Evolutionary conservation across 2,888 invertebrate genomes (phyloP), one percentile per base, ranked within the genome.

Genomic region (Lapara coniferarum): DNA sequence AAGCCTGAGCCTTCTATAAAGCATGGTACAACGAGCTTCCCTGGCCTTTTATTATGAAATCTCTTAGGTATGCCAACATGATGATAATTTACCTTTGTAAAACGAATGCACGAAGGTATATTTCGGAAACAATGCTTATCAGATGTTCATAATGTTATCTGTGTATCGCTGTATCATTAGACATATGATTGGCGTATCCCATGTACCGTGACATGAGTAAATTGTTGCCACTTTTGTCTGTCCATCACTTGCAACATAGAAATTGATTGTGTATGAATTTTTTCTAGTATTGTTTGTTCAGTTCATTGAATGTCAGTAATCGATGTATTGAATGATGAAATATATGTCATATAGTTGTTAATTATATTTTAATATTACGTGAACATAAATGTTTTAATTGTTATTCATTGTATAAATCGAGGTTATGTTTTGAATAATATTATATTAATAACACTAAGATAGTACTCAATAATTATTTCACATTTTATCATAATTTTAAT

Each of bases 181-280:
- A 70, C 67, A 67, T 30, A 14, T 68, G 69, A 71, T 67, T 68
- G 69, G 66, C 67, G 44, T 67, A 66, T 68, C 71, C 66, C 66
- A 51, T 67, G 63, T 51, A 19, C 66, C 56, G 46, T 55, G 44
- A 56, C 13, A 10, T 10, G 13, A 16, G 44, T 44, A 59, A 16
- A 44, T 16, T 37, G 37, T 14, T 13, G 59, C 12, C 16, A n/a
- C 59, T 44, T 44, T n/a, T 44, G 46, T 58, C 58, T 30, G 37
- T 46, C 59, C 16, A 16, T 59, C 56, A 44, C 46, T 59, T 59
- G 44, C 44, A 58, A 58, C 37, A 58, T 37, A 44, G 14, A 10
- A 10, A 59, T 59, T 59, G 59, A 59, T 59, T 59, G 16, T 13
- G 25, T 46, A 44, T 16, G 12, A 58, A 30, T n/a, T 44, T 30